Base-by-base conservation (phyloP, 1,140 invertebrate species). In the Conus ventricosus region DNA sequence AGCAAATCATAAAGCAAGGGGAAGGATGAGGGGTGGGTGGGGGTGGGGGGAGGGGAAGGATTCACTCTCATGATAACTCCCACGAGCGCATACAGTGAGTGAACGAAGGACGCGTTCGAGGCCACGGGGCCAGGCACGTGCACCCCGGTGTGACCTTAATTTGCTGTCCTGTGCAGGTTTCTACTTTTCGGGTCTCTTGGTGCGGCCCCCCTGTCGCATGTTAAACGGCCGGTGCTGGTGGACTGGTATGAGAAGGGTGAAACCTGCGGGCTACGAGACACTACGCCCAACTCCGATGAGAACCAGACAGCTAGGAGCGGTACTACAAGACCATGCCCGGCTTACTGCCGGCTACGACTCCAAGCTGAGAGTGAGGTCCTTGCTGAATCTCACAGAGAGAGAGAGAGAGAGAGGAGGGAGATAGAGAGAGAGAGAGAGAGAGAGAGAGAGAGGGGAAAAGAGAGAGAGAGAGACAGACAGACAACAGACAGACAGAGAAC, bases 251-350 rank as follows among this genome's bases (percentile, higher is more conserved):
- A 96, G 20, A 96, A 96, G 75, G 75, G 96, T 97, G 85, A 96
- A 96, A 85, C 87, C 95, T 93, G 96, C 96, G 55, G 96, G 97
- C 27, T 96, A 96, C 92, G 97, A 97, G 94, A 96, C 98, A 98
- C 89, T 97, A 98, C 92, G 96, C 98, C 98, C 75, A 97, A 97
- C 93, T 97, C 97, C 71, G 97, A 98, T 95, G 96, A 96, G 93
- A 97, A 97, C 90, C 95, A 96, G 96, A 96, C 51, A 96, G 96
- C 8, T 97, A 96, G 93, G 95, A 96, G 25, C 95, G 95, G 23
- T 97, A 97, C 92, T 96, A 96, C 63, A 95, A 96, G 87, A 95
- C 94, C 25, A 97, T 97, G 97, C 97, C 97, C 53, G 97, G 97
- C 93, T 96, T 39, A 96, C 96, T 86, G 95, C 97, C 20, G 67